A percentile compares a stretch with the other conserved stretches of the same genome.
Conservation (phyloP, 2,888 invertebrate genomes). For the Rhimphoctona megacephalus region DNA sequence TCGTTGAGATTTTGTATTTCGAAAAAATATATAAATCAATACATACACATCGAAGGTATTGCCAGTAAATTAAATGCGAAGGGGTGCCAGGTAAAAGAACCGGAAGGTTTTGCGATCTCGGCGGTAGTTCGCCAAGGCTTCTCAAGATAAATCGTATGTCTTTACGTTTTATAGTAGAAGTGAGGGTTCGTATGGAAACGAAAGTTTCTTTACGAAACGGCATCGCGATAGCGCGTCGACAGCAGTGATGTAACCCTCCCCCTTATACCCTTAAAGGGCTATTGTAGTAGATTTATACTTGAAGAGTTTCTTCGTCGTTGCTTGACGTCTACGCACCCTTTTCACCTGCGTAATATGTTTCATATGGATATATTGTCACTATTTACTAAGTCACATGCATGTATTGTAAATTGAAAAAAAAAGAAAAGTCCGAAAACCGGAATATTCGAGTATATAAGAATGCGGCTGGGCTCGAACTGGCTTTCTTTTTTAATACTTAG, state of each 20-base stretch:
- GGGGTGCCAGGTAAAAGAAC: slow-evolving; percentile 40
- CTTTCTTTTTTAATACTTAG: too few relatives aligned
- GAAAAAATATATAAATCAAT: neutral
- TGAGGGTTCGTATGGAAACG: slow-evolving; percentile 62
- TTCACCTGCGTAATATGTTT: slow-evolving; percentile 15
- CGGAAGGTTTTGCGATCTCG: slow-evolving; percentile 41
- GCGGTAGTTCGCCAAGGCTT: slow-evolving; percentile 48
- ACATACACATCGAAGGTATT: slow-evolving; percentile 20
- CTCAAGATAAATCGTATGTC: slow-evolving; percentile 62
- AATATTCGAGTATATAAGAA: too few relatives aligned
- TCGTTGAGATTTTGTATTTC: neutral
- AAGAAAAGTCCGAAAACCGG: too few relatives aligned
- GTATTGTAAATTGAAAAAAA: neutral
- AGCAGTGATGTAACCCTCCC: slow-evolving; percentile 46
- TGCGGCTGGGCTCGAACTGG: too few relatives aligned
- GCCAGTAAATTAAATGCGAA: slow-evolving; percentile 67
- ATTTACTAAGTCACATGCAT: neutral
- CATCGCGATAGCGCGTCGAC: slow-evolving; percentile 61
- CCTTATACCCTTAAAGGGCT: slow-evolving; percentile 9
- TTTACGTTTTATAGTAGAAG: slow-evolving; percentile 42
- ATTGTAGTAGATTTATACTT: slow-evolving; percentile 23
- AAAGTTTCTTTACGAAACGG: slow-evolving; percentile 64
- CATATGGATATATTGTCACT: neutral
- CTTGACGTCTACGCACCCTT: slow-evolving; percentile 29
- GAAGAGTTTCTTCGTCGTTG: slow-evolving; percentile 5